Evolutionary conservation across 2,888 invertebrate species (phyloP).

Genomic region (Atethmia centrago): DNA sequence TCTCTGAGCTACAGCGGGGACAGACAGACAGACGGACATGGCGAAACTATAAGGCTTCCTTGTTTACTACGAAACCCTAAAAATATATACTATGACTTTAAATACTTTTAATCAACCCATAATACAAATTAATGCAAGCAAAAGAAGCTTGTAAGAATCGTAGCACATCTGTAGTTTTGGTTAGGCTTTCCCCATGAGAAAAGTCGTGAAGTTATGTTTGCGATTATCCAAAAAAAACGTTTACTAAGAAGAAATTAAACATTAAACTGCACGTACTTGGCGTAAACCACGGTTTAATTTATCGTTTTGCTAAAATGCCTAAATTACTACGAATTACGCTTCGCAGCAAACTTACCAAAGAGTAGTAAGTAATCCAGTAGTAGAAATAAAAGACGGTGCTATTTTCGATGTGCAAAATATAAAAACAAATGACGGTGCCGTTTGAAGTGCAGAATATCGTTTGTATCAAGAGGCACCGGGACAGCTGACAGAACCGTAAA

Average conservation of each 20-base stretch:
- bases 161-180: background rate
- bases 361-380: background rate
- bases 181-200: background rate
- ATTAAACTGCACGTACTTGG: background rate
- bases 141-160: background rate
- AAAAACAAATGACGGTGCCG: background rate
- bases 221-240: background rate
- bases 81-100: background rate
- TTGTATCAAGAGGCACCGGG: slow-evolving; percentile 1
- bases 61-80: too few species aligned
- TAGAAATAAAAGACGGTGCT: background rate
- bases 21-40: too few species aligned
- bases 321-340: too few species aligned
- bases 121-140: background rate
- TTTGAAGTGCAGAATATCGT: background rate
- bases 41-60: too few species aligned
- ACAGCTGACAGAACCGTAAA: slow-evolving; percentile 17
- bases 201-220: background rate
- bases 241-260: background rate
- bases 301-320: background rate
- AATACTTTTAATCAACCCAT: background rate
- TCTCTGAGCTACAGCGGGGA: too few species aligned
- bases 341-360: background rate
- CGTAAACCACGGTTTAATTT: background rate
- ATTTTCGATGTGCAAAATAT: background rate